Base-by-base conservation (phyloP, 2,888 invertebrate species). In the Hetaerina titia region DNA sequence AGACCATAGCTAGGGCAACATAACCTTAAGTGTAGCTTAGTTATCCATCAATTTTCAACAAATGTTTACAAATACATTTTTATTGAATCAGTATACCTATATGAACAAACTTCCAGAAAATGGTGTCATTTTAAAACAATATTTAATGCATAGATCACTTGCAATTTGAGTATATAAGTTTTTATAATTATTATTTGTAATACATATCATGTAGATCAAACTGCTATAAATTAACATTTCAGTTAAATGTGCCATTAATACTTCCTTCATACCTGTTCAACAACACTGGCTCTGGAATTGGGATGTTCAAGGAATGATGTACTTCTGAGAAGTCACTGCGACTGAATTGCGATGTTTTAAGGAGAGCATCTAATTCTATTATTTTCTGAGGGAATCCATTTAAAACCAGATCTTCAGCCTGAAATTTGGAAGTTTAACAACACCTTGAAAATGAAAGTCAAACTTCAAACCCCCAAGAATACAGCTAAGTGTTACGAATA, bases 321-420 rank as follows among this genome's bases (percentile, higher is more conserved):
- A 99, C 98, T 96, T 98, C 98, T 95, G 97, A 97, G 96, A 99
- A 98, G 96, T 98, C 98, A 95, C 98, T 97, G 96, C 98, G 98
- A 96, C 98, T 98, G 96, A 99, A 99, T 96, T 98, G 98, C 95
- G 98, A 97, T 60, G 98, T 98, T 96, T 98, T 98, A 96, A 99
- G 97, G 95, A 99, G 97, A 96, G 98, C 98, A 97, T 99, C 99
- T 95, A 99, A 97, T 96, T 98, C 98, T 13, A 99, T 98, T 96
- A 99, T 99, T 97, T 99, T 99, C 96, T 98, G 98, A 17, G 99
- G 99, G 97, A 99, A 99, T 92, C 98, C 98, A 97, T 98, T 98
- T 95, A 99, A 97, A 95, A 99, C 98, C 95, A 99, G 97, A 96
- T 98, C 98, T 96, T 99, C 99, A 19, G 99, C 99, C 97, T 97